These are phyloP conservation scores for Sitophilus oryzae DNA, from an alignment of 1,140 invertebrate species.

Conservation along the genomic window DNA sequence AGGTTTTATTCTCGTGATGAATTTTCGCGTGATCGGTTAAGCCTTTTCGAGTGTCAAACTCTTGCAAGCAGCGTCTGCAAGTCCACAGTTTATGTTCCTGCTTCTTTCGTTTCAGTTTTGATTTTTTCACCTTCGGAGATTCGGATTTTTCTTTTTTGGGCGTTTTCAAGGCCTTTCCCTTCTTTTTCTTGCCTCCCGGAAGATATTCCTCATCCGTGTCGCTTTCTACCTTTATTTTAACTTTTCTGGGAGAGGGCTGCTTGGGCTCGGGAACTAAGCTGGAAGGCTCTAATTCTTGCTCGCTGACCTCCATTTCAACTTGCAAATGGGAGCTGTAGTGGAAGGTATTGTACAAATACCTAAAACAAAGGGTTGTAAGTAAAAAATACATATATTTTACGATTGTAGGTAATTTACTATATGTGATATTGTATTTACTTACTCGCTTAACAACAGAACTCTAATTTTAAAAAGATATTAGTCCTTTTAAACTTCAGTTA, in stretches of 20 bases:
- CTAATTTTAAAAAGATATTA: too few relatives aligned
- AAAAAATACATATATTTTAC: too few relatives aligned
- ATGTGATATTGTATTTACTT: too few relatives aligned
- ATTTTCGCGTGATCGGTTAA: slow-evolving; percentile 29
- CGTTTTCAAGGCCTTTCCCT: slow-evolving; percentile 5
- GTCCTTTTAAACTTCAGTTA: too few relatives aligned
- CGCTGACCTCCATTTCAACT: slow-evolving; percentile 26
- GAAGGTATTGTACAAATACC: slow-evolving; percentile 6
- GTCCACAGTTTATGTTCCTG: slow-evolving; percentile 28
- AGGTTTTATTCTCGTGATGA: slow-evolving; percentile 11
- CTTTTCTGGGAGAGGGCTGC: neutral
- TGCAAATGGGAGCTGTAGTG: slow-evolving; percentile 9
- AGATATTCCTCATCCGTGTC: slow-evolving; percentile 15
- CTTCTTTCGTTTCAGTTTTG: slow-evolving; percentile 11
- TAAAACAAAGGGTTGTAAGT: slow-evolving; percentile 19
- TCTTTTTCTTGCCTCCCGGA: slow-evolving; percentile 14
- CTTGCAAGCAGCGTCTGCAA: slow-evolving; percentile 29
- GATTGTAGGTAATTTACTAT: too few relatives aligned
- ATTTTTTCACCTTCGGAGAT: slow-evolving; percentile 1
- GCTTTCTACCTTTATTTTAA: slow-evolving; percentile 12
- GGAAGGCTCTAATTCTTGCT: slow-evolving; percentile 5
- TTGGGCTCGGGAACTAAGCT: neutral
- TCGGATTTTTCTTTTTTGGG: neutral
- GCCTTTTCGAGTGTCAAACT: slow-evolving; percentile 27
- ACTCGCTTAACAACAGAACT: too few relatives aligned